Percentiles rank a stretch among this genome's conserved stretches.
phyloP scores from a whole-genome alignment of 1,140 invertebrate genomes.

The Pseudomyrmex pallidus region DNA sequence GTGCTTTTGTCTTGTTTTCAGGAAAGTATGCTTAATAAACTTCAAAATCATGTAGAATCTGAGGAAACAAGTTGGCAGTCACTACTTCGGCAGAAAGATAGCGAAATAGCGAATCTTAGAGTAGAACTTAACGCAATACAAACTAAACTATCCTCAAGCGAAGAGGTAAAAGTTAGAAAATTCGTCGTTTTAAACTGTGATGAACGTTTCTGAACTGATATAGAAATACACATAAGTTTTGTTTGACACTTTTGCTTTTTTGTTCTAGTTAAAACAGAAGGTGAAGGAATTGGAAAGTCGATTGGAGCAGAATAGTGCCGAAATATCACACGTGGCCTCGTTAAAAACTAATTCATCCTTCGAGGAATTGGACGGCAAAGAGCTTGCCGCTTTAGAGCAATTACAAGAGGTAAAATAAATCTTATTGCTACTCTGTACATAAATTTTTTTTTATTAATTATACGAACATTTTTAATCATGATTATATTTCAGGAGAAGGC shows the following conservation, averaged over 20 bases:
- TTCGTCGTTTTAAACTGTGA: background rate
- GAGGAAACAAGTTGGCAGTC: constrained; percentile 90
- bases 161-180: constrained; percentile 63
- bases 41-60: constrained; percentile 89
- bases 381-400: constrained; percentile 71
- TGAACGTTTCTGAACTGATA: background rate
- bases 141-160: constrained; percentile 69
- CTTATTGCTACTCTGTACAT: background rate
- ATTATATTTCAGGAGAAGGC: constrained; percentile 74
- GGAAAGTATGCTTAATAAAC: constrained; percentile 89
- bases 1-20: constrained; percentile 73
- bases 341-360: constrained; percentile 40
- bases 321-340: constrained; percentile 65
- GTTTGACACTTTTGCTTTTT: background rate
- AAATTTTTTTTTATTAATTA: background rate
- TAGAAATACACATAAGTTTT: background rate
- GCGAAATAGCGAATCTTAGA: constrained; percentile 87
- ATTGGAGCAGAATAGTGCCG: constrained; percentile 63
- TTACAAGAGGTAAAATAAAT: constrained; percentile 76
- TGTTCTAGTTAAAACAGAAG: constrained; percentile 73
- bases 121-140: constrained; percentile 81
- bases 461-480: background rate
- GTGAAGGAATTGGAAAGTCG: constrained; percentile 74
- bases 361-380: constrained; percentile 49
- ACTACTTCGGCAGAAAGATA: constrained; percentile 87